A percentile compares a stretch with the other conserved stretches of the same genome.
Conservation (phyloP, 2,888 invertebrate species). For the Pristionchus mayeri region DNA sequence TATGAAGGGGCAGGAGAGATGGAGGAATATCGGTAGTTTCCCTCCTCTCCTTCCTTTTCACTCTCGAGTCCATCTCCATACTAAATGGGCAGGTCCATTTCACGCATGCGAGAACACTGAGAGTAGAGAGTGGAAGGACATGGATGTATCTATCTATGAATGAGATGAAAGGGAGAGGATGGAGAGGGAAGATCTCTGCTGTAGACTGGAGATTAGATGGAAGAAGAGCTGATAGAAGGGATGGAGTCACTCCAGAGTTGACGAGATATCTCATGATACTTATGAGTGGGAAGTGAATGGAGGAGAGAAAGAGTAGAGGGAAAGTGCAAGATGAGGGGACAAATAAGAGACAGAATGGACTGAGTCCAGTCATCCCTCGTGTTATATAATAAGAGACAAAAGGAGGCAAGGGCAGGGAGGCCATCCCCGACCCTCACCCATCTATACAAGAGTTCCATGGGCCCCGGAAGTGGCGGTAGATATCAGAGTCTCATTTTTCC, state of each 20-base stretch:
- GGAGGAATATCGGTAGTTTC: conserved; percentile 21
- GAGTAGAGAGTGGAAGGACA: conserved; percentile 37
- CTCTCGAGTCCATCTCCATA: conserved; percentile 39
- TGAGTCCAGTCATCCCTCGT: neutral
- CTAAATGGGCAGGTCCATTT: conserved; percentile 48
- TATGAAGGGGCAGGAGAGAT: conserved; percentile 23
- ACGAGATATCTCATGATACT: conserved; percentile 3
- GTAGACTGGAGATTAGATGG: neutral
- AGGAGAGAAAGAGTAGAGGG: neutral
- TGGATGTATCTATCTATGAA: conserved; percentile 28
- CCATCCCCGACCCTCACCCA: neutral
- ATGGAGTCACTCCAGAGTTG: neutral
- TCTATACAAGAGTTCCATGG: no score
- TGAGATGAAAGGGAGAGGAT: conserved; percentile 17
- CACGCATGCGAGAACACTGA: conserved; percentile 44
- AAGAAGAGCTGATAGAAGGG: conserved; percentile 5
- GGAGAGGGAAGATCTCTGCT: neutral
- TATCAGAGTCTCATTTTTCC: no score
- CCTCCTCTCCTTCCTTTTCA: neutral
- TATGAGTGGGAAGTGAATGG: neutral
- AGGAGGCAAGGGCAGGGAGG: neutral
- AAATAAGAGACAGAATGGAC: conserved; percentile 29
- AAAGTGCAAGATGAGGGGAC: conserved; percentile 37
- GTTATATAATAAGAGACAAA: conserved; percentile 21
- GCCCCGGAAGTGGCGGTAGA: no score